A percentile compares a stretch with the other conserved stretches of the same genome.
These are phyloP conservation scores for Heliconius sara DNA, from an alignment of 2,888 invertebrate species.

Conservation along the genomic window DNA sequence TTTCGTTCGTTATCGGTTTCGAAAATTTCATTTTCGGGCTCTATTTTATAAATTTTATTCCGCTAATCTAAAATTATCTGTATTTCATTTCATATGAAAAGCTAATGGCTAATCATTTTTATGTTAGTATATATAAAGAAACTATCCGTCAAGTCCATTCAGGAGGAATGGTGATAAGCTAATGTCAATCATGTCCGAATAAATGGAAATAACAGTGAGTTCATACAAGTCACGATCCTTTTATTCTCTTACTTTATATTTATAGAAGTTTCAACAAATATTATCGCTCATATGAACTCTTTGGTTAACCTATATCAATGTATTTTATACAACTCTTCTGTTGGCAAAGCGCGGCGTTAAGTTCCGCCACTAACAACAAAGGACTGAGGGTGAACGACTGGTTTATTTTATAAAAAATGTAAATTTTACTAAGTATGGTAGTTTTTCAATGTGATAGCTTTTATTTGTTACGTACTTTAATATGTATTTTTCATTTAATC, in stretches of 20 bases:
- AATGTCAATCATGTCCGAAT: slow-evolving; percentile 13
- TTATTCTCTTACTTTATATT: neutral
- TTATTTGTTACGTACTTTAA: no score
- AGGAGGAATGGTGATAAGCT: slow-evolving; percentile 29
- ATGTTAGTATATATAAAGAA: neutral
- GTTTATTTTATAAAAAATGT: no score
- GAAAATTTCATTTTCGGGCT: no score
- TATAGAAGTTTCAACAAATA: neutral
- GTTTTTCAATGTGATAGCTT: no score
- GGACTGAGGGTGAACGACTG: no score
- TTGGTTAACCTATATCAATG: neutral
- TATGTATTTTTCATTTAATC: no score
- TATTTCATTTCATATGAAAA: no score
- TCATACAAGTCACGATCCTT: slow-evolving; percentile 3
- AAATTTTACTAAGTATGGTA: no score
- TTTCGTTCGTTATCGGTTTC: no score
- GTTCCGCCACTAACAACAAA: neutral
- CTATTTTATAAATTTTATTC: no score
- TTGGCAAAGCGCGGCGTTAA: neutral
- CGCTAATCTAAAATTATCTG: no score
- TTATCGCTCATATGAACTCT: neutral
- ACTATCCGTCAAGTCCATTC: slow-evolving; percentile 16
- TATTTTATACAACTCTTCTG: neutral
- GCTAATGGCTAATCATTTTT: no score
- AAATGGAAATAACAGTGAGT: slow-evolving; percentile 6